These are phyloP conservation scores for Homarus gammarus DNA, from an alignment of 2,888 invertebrate species.

Conservation along the genomic window DNA sequence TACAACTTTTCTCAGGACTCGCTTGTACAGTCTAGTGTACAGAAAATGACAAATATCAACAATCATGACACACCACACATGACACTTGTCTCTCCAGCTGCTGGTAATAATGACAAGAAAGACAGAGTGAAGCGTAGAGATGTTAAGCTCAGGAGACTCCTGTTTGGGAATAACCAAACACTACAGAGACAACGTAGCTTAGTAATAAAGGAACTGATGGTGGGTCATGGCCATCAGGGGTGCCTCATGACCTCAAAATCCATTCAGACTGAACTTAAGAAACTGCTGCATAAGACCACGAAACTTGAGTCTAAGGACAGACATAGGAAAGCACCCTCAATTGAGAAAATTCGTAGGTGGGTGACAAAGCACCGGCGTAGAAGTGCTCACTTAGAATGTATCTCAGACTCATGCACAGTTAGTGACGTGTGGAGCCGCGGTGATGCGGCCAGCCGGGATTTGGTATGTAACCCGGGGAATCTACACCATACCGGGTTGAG, in stretches of 20 bases:
- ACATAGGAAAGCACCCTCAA: neutral
- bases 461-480: neutral
- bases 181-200: slow-evolving; percentile 42
- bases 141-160: slow-evolving; percentile 29
- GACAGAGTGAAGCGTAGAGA: slow-evolving; percentile 46
- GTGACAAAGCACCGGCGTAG: slow-evolving; percentile 6
- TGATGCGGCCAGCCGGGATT: neutral
- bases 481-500: neutral
- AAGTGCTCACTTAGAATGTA: neutral
- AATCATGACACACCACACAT: slow-evolving; percentile 46
- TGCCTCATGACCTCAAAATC: slow-evolving; percentile 47
- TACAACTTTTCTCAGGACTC: slow-evolving; percentile 61
- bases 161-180: slow-evolving; percentile 29
- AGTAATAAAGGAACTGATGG: slow-evolving; percentile 54
- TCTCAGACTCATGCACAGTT: neutral
- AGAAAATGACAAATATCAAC: neutral
- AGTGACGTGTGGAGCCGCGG: neutral
- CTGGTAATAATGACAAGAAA: slow-evolving; percentile 23
- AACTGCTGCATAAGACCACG: slow-evolving; percentile 40
- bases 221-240: slow-evolving; percentile 46
- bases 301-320: neutral
- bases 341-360: slow-evolving; percentile 39
- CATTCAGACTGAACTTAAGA: slow-evolving; percentile 41
- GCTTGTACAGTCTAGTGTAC: neutral
- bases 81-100: slow-evolving; percentile 53